These are phyloP conservation scores for Percina caprodes DNA, from an alignment of 2,113 vertebrate genomes.

Conservation along the genomic window DNA sequence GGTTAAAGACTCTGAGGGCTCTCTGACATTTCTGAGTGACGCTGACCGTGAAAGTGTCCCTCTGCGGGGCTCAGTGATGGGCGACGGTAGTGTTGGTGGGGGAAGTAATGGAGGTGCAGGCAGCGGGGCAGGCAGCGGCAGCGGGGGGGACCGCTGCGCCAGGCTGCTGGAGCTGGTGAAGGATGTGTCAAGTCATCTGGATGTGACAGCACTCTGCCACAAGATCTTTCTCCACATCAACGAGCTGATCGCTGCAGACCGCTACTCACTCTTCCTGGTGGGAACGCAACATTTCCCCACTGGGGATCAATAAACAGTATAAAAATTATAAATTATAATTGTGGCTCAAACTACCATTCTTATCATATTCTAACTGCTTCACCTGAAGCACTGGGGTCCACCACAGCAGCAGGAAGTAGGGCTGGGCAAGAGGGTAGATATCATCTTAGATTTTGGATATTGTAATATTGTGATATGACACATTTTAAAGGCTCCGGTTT, in stretches of 20 bases:
- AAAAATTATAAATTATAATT: neutral
- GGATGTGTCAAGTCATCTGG: slow-evolving; percentile 97
- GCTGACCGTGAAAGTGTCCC: slow-evolving; percentile 89
- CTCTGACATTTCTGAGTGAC: slow-evolving; percentile 92
- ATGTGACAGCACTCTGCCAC: slow-evolving; percentile 96
- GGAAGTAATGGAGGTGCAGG: slow-evolving; percentile 25
- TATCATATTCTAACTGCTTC: neutral
- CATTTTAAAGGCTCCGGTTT: too few relatives aligned
- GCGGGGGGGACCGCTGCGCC: slow-evolving; percentile 85
- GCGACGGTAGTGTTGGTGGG: slow-evolving; percentile 73
- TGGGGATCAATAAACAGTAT: too few relatives aligned
- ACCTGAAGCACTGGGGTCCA: neutral
- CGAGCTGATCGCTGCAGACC: slow-evolving; percentile 93
- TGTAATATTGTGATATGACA: too few relatives aligned
- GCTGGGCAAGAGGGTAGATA: too few relatives aligned
- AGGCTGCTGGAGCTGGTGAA: slow-evolving; percentile 95
- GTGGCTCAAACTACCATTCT: neutral
- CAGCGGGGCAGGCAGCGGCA: slow-evolving; percentile 37
- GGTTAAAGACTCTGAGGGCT: slow-evolving; percentile 93
- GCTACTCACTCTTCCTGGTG: slow-evolving; percentile 95
- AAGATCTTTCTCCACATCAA: slow-evolving; percentile 98
- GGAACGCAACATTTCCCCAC: too few relatives aligned
- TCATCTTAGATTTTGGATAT: too few relatives aligned
- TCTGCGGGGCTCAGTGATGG: slow-evolving; percentile 80
- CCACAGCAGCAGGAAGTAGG: neutral